Conservation (phyloP, 2,888 invertebrate species). For the Serripes groenlandicus region DNA sequence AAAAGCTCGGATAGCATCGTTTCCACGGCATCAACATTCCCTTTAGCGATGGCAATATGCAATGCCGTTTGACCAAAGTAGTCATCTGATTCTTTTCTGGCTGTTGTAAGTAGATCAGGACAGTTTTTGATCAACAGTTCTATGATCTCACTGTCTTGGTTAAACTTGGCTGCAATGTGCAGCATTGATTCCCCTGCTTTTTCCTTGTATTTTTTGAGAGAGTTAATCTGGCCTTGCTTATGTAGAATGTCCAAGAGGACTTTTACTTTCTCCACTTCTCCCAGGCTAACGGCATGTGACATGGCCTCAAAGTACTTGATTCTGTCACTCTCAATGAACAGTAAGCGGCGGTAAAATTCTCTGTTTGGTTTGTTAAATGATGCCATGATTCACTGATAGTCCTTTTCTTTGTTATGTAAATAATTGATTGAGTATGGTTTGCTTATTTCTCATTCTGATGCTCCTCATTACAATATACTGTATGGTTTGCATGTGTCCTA, state of each 20-base stretch:
- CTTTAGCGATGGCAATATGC: slow-evolving; percentile 72
- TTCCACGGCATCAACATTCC: slow-evolving; percentile 63
- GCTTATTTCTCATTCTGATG: no score
- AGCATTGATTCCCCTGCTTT: slow-evolving; percentile 68
- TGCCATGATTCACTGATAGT: slow-evolving; percentile 34
- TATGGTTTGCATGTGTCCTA: no score
- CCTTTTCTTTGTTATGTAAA: neutral
- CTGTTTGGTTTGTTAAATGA: slow-evolving; percentile 55
- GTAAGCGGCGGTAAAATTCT: slow-evolving; percentile 54
- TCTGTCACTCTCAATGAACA: slow-evolving; percentile 50
- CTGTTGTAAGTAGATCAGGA: slow-evolving; percentile 63
- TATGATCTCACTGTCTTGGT: slow-evolving; percentile 64
- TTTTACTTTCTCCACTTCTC: slow-evolving; percentile 51
- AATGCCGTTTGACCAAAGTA: slow-evolving; percentile 71
- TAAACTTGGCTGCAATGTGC: slow-evolving; percentile 71
- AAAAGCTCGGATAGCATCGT: slow-evolving; percentile 60
- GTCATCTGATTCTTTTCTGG: slow-evolving; percentile 63
- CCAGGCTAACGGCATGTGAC: slow-evolving; percentile 46
- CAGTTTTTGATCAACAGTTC: slow-evolving; percentile 56
- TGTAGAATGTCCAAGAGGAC: slow-evolving; percentile 53
- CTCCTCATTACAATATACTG: no score
- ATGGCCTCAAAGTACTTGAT: slow-evolving; percentile 51
- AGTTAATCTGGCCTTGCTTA: slow-evolving; percentile 43
- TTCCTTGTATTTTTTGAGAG: slow-evolving; percentile 46
- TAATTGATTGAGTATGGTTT: no score